Percentiles rank a stretch among this genome's conserved stretches.
phyloP scores from a whole-genome alignment of 2,888 invertebrate species.

The Celastrina argiolus region DNA sequence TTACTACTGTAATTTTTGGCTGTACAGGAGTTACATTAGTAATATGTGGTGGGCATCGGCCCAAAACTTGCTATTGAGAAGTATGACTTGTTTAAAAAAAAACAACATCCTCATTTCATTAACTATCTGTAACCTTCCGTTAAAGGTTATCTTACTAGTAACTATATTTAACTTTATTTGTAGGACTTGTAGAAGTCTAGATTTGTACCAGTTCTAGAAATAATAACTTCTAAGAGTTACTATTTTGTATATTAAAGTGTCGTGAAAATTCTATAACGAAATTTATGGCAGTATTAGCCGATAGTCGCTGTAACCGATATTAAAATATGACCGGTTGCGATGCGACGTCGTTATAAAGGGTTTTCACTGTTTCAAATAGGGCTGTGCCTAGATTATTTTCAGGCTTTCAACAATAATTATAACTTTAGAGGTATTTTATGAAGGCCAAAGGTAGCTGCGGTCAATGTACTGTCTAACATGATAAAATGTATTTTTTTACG shows the following conservation, averaged over 20 bases:
- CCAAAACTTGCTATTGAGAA: too few relatives aligned
- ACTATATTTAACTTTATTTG: background rate
- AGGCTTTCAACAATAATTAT: slow-evolving; percentile 1
- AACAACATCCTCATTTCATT: too few relatives aligned
- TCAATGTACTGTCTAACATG: background rate
- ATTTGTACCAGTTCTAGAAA: too few relatives aligned
- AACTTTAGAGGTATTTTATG: background rate
- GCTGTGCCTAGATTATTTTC: slow-evolving; percentile 27
- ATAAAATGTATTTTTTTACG: background rate
- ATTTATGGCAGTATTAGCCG: background rate
- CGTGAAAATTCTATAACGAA: background rate
- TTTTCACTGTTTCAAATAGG: slow-evolving; percentile 31
- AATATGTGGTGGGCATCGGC: too few relatives aligned
- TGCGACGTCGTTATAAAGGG: background rate
- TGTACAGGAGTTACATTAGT: too few relatives aligned
- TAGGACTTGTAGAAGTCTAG: background rate
- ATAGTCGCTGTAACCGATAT: background rate
- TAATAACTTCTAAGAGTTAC: too few relatives aligned
- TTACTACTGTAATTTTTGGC: too few relatives aligned
- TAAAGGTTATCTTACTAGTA: background rate
- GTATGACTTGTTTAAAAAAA: too few relatives aligned
- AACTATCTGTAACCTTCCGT: background rate
- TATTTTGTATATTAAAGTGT: slow-evolving; percentile 26
- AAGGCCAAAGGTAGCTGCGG: slow-evolving; percentile 3
- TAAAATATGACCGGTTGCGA: too few relatives aligned